These are phyloP conservation scores for Triops longicaudatus DNA, from an alignment of 1,140 invertebrate species.

Conservation along the genomic window DNA sequence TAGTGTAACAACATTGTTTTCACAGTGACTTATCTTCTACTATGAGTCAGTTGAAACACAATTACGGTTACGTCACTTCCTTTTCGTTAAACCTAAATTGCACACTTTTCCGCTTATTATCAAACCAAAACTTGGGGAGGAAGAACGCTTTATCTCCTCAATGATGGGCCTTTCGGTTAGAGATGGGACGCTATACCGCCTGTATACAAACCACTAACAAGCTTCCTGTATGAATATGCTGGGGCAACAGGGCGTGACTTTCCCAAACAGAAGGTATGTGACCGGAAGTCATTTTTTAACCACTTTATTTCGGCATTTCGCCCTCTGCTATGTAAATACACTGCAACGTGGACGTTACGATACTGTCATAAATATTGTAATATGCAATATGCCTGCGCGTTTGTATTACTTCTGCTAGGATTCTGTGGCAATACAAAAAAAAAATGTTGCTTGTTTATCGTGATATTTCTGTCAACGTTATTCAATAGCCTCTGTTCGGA, in stretches of 20 bases:
- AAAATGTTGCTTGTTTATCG: too few species aligned
- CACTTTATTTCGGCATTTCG: background rate
- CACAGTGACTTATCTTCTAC: too few species aligned
- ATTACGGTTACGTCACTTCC: background rate
- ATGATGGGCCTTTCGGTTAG: background rate
- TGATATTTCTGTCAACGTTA: too few species aligned
- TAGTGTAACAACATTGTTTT: too few species aligned
- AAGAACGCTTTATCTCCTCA: background rate
- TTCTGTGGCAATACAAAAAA: too few species aligned
- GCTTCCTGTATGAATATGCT: background rate
- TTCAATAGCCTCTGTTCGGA: too few species aligned
- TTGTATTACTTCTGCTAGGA: too few species aligned
- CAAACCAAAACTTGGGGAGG: background rate
- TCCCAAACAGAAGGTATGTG: background rate
- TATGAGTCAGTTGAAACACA: background rate
- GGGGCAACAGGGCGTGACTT: background rate
- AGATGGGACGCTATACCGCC: background rate
- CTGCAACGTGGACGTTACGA: too few species aligned
- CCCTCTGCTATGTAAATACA: background rate
- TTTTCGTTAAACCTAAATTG: background rate
- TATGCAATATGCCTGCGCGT: too few species aligned
- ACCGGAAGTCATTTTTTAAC: background rate
- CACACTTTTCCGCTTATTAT: background rate
- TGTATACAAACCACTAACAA: constrained; percentile 2
- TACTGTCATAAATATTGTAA: too few species aligned